Conservation (phyloP, 2,113 vertebrate genomes). For the Aphyosemion australe region DNA sequence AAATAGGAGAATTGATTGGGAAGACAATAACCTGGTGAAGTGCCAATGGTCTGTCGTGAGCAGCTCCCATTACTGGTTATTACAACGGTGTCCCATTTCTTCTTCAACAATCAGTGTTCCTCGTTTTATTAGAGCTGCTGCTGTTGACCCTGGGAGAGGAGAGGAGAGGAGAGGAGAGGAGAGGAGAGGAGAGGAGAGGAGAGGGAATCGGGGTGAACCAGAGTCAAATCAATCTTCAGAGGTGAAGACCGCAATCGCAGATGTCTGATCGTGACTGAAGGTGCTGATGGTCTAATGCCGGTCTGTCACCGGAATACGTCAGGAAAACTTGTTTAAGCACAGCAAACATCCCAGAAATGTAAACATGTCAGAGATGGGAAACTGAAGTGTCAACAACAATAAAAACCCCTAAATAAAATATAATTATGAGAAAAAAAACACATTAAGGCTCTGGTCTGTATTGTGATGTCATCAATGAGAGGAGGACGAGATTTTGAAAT, state of each 20-base stretch:
- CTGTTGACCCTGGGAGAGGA: no score
- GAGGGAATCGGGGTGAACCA: constrained; percentile 25
- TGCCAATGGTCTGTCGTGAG: constrained; percentile 68
- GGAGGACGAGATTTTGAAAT: no score
- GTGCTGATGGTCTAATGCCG: not conserved
- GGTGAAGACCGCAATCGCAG: constrained; percentile 46
- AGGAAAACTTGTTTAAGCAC: constrained; percentile 15
- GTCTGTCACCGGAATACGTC: not conserved
- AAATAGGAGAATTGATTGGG: constrained; percentile 58
- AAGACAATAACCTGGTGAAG: constrained; percentile 73
- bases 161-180: constrained; percentile 25
- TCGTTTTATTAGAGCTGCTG: constrained; percentile 70
- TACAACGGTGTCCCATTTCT: constrained; percentile 59
- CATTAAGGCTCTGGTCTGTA: no score
- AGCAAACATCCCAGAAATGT: not conserved
- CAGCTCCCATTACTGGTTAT: constrained; percentile 68
- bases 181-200: constrained; percentile 18
- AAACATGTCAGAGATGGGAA: no score
- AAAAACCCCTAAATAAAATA: no score
- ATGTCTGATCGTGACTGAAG: constrained; percentile 25
- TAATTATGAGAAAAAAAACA: no score
- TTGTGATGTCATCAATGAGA: no score
- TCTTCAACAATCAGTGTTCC: constrained; percentile 71
- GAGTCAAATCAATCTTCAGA: constrained; percentile 45
- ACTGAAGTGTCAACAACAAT: no score